Conservation (phyloP, 2,888 invertebrate genomes). For the Pristionchus entomophagus region DNA sequence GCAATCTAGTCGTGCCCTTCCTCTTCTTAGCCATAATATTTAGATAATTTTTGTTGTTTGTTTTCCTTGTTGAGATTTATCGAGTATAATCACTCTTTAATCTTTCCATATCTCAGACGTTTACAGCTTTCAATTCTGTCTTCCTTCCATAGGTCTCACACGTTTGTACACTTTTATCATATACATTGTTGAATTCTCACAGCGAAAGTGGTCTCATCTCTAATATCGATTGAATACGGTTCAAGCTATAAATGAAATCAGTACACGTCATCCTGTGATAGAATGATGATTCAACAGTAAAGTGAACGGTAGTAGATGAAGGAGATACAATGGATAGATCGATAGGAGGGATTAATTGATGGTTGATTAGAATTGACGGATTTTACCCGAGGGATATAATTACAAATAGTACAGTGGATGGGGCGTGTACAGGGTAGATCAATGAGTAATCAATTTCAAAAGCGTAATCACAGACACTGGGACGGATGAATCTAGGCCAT, state of each 20-base stretch:
- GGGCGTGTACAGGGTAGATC: not conserved
- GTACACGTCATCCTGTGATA: constrained; percentile 18
- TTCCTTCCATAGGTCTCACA: constrained; percentile 10
- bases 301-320: constrained; percentile 1
- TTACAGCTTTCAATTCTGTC: not conserved
- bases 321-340: constrained; percentile 21
- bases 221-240: constrained; percentile 36
- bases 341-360: not conserved
- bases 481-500: not conserved
- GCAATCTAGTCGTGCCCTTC: not conserved
- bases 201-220: constrained; percentile 37
- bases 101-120: constrained; percentile 29
- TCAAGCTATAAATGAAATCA: constrained; percentile 12
- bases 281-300: constrained; percentile 10
- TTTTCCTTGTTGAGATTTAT: constrained; percentile 8
- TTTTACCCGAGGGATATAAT: constrained; percentile 13
- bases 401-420: constrained; percentile 30
- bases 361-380: constrained; percentile 40
- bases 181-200: constrained; percentile 32
- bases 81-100: not conserved
- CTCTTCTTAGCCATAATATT: not conserved
- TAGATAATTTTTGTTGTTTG: constrained; percentile 21
- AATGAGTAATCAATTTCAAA: no score
- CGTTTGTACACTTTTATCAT: constrained; percentile 32
- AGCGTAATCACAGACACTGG: not conserved